Percentiles rank a stretch among this genome's conserved stretches.
These are phyloP conservation scores for Pomatostomus ruficeps DNA, from an alignment of 2,113 vertebrate species.

Conservation along the genomic window DNA sequence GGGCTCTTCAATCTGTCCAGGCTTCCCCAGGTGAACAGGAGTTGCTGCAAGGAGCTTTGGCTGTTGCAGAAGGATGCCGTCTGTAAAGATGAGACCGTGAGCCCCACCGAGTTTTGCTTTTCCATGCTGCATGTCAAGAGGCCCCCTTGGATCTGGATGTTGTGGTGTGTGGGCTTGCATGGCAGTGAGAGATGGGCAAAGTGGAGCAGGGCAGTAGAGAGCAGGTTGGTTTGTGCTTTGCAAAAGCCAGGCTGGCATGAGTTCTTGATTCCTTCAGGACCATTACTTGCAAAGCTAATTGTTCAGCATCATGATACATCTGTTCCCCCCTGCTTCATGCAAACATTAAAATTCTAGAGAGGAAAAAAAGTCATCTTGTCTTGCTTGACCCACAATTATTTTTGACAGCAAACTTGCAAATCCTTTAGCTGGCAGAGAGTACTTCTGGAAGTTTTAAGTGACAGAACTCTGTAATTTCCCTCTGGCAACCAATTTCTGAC, in stretches of 20 bases:
- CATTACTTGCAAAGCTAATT: background rate
- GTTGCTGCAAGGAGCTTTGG: background rate
- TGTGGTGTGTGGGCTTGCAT: background rate
- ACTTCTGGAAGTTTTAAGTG: background rate
- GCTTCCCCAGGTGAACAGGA: background rate
- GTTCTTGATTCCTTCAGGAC: background rate
- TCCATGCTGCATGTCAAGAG: accelerated
- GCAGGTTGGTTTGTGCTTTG: background rate
- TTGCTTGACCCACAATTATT: background rate
- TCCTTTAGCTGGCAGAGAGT: background rate
- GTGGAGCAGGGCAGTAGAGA: accelerated
- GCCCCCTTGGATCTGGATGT: background rate
- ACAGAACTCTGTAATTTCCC: background rate
- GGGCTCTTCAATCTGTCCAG: background rate
- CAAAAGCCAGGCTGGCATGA: background rate
- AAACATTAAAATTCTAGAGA: background rate
- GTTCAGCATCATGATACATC: background rate
- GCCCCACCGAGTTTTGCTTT: background rate
- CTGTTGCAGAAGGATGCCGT: background rate
- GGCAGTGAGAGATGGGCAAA: background rate
- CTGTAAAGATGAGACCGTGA: background rate
- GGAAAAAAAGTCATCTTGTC: background rate
- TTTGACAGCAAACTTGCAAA: background rate
- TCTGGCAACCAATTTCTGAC: background rate
- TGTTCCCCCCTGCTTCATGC: background rate